Evolutionary conservation across 2,888 invertebrate species (phyloP), one percentile per base, ranked within the genome.

Genomic region (Cyclophora albipunctata): DNA sequence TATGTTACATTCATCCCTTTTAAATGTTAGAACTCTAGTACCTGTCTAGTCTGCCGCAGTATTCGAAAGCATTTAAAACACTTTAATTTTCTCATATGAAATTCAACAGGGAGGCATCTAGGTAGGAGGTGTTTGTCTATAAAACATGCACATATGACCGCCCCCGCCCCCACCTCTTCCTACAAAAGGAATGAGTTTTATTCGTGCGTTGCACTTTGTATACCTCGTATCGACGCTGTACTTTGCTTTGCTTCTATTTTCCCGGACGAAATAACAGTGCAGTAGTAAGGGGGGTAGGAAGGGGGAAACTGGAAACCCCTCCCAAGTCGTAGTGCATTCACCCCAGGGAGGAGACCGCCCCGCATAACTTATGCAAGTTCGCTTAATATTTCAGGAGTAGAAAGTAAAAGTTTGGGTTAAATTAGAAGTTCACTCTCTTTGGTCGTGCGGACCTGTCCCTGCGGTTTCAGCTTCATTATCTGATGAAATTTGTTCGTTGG

Each of bases 311-410:
- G 20, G 20, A 20, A 20, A 37, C 43, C 61, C 67, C 48, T 55
- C 55, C 61, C 50, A 7, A 33, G 6, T 34, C 37, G 35, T 44
- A 53, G 73, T 78, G 77, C 78, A 79, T 80, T 80, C 78, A 81
- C 78, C 79, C 73, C 62, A 59, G 54, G 51, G 43, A 47, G 55
- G 42, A 56, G 51, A 43, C 52, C 53, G 57, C 53, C 63, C 62
- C 63, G 69, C 73, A 70, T 78, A 77, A 78, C 76, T 84, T 83
- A 84, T 85, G 85, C 82, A 85, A 82, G 78, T 76, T 81, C 73
- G 80, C 4, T 83, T 83, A 84, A 85, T 83, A 84, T 84, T 85
- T 83, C 75, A 84, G 72, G 73, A 81, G 72, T 67, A 40, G 57
- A 53, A 57, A 54, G 56, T 48, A 48, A 52, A 54, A 55, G 55